A percentile compares a stretch with the other conserved stretches of the same genome.
These are phyloP conservation scores for Onychorhynchus coronatus DNA, from an alignment of 2,113 vertebrate genomes.

Conservation along the genomic window DNA sequence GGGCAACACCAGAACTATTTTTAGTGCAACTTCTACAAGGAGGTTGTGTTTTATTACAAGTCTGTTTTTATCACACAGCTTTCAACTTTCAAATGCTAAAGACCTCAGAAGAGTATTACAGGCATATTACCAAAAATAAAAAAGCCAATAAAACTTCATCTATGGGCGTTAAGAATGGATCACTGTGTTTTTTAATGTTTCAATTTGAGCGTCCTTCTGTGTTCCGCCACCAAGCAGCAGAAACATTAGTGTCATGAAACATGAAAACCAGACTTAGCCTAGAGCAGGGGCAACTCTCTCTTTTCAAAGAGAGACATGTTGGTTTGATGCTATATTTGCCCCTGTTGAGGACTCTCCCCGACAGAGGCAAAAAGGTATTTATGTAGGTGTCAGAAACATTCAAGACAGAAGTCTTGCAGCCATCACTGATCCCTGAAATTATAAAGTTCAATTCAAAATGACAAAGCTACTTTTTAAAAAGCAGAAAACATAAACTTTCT, in stretches of 20 bases:
- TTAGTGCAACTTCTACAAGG: slow-evolving; percentile 30
- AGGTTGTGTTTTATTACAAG: not conserved
- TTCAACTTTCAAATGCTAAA: slow-evolving; percentile 17
- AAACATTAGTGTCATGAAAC: not conserved
- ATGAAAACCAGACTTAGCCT: not conserved
- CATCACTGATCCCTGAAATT: not conserved
- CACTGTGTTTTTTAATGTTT: not conserved
- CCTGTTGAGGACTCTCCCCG: rapidly evolving
- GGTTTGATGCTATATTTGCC: not conserved
- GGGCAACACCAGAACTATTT: slow-evolving; percentile 38
- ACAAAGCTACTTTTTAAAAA: not conserved
- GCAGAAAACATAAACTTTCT: not conserved
- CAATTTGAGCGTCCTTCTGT: not conserved
- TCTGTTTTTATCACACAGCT: not conserved
- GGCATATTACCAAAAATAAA: not conserved
- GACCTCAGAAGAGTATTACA: slow-evolving; percentile 4
- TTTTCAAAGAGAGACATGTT: not conserved
- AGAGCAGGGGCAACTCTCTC: not conserved
- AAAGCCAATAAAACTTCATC: not conserved
- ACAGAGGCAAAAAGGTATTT: not conserved
- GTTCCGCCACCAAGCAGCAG: slow-evolving; percentile 4
- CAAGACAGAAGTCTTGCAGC: not conserved
- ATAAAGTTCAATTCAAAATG: not conserved
- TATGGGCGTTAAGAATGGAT: not conserved
- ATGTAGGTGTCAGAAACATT: not conserved